Evolutionary conservation across 2,888 invertebrate genomes (phyloP).

Genomic region (Brachycybe producta): DNA sequence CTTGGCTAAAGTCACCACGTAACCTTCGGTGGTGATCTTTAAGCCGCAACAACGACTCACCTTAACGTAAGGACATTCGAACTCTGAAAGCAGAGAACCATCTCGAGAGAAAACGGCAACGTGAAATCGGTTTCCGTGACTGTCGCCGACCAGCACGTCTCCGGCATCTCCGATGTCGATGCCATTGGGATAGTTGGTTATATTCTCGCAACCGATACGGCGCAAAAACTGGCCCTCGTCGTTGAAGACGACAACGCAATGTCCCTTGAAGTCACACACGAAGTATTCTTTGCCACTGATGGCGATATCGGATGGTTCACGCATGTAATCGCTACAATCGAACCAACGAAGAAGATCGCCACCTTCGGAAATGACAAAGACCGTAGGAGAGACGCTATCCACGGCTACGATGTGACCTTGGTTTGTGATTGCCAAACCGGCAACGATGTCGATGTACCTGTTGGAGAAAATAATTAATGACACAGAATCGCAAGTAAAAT

Average conservation of each 20-base stretch:
- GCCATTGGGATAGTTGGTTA: constrained; percentile 94
- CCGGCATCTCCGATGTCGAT: constrained; percentile 96
- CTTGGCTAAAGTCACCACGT: constrained; percentile 90
- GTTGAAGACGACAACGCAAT: constrained; percentile 91
- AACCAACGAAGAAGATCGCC: constrained; percentile 92
- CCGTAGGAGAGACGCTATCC: constrained; percentile 92
- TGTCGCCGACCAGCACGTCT: constrained; percentile 91
- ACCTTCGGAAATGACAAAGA: constrained; percentile 81
- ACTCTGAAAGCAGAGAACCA: constrained; percentile 74
- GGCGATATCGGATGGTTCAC: constrained; percentile 93
- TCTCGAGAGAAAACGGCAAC: constrained; percentile 88
- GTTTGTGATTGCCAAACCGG: constrained; percentile 82
- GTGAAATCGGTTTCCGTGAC: constrained; percentile 94
- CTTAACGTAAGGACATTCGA: constrained; percentile 95
- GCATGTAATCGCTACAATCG: constrained; percentile 94
- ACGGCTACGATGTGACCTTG: constrained; percentile 91
- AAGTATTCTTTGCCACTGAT: constrained; percentile 85
- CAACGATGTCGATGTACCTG: constrained; percentile 48
- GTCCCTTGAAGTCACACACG: constrained; percentile 96
- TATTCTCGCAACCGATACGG: constrained; percentile 85
- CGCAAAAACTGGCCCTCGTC: constrained; percentile 83
- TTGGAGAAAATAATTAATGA: constrained; percentile 31
- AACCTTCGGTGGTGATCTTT: constrained; percentile 93
- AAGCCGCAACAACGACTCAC: constrained; percentile 95
- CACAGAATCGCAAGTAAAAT: too few species aligned